A percentile compares a stretch with the other conserved stretches of the same genome.
These are phyloP conservation scores for Alectura lathami DNA, from an alignment of 2,113 vertebrate species.

Conservation along the genomic window DNA sequence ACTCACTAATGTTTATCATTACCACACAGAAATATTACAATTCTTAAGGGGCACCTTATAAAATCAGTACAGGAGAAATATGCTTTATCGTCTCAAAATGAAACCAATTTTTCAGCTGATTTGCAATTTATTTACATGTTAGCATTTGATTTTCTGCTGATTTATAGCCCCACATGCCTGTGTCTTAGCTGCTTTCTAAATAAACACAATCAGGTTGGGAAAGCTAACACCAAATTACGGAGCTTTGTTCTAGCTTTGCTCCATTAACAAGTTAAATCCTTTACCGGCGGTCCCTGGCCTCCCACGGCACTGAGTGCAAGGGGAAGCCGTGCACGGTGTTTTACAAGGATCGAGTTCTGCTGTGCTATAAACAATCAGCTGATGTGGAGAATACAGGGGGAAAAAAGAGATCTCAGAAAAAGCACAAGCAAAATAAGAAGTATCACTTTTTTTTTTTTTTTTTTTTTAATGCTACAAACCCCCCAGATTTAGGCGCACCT, in stretches of 20 bases:
- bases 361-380: slow-evolving; percentile 40
- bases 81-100: slow-evolving; percentile 76
- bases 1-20: slow-evolving; percentile 82
- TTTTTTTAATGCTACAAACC: neutral
- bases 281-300: neutral
- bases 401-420: slow-evolving; percentile 39
- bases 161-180: slow-evolving; percentile 75
- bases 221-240: neutral
- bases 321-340: slow-evolving; percentile 34
- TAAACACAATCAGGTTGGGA: slow-evolving; percentile 61
- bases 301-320: neutral
- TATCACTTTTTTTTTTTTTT: no score
- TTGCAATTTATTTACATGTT: slow-evolving; percentile 84
- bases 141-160: slow-evolving; percentile 81
- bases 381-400: slow-evolving; percentile 29
- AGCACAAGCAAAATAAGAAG: neutral
- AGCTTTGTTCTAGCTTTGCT: slow-evolving; percentile 53
- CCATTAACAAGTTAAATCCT: slow-evolving; percentile 59
- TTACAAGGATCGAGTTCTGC: slow-evolving; percentile 25
- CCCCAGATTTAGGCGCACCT: neutral
- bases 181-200: slow-evolving; percentile 75
- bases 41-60: slow-evolving; percentile 80
- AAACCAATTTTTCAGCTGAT: slow-evolving; percentile 82
- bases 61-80: slow-evolving; percentile 74
- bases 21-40: slow-evolving; percentile 78